Base-by-base conservation (phyloP, 2,113 vertebrate genomes). In the Muntiacus muntjak region DNA sequence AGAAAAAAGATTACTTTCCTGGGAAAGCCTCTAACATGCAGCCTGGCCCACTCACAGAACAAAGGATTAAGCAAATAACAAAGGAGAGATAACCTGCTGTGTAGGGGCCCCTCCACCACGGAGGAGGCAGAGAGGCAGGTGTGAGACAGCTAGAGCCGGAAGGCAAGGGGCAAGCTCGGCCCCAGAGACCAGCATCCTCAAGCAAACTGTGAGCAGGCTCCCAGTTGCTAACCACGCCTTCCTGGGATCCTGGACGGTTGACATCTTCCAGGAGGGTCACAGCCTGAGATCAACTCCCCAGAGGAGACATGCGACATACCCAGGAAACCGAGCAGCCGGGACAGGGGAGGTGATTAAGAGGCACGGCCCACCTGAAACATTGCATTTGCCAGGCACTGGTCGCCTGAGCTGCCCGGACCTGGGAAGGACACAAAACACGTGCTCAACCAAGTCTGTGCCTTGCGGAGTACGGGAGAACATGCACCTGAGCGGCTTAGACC, bases 331-430 rank as follows among this genome's bases (percentile, higher is more conserved):
- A 40, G 19, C 10, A 0, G 67, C 64, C 21, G 5, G 9, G 67
- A 71, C 67, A 40, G n/a, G 9, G 10, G 19, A 71, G n/a, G 67
- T 40, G n/a, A 71, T 40, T 71, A 40, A 71, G n/a, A 40, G 40
- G 5, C 67, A 71, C 2, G 5, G n/a, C 19, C 67, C 67, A 40
- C 9, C 19, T 40, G n/a, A 71, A 40, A 12, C 10, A 71, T 2
- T 40, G n/a, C n/a, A 17, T 10, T 71, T 71, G 67, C 64, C 17
- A 71, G 21, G 17, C 67, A 71, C 19, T 71, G 19, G n/a, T 40
- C 0, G 0, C n/a, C n/a, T 71, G n/a, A 40, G 19, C 67, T 71
- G 17, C 67, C 23, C 0, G 1, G n/a, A 71, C n/a, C n/a, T 71
- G 67, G 67, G 19, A 71, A 71, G 67, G n/a, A 19, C 67, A 71